Evolutionary conservation across 2,113 vertebrate genomes (phyloP).

Genomic region (Malurus cyaneus): DNA sequence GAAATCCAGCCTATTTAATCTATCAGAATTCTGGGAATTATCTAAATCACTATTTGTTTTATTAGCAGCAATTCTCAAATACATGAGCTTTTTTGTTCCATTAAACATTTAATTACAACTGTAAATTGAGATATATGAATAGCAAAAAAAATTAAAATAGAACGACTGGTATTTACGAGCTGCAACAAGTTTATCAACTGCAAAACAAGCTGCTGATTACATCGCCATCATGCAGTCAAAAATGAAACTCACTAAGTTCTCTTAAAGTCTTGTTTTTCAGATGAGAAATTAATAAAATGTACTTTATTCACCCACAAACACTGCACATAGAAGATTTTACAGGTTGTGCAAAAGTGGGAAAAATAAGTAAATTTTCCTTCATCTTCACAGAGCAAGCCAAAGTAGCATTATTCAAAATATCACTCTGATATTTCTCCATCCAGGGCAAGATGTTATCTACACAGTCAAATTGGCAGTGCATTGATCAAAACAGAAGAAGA

Average conservation of each 20-base stretch:
- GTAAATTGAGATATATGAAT: not conserved
- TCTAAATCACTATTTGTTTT: not conserved
- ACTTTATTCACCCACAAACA: not conserved
- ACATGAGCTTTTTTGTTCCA: not conserved
- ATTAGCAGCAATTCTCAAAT: not conserved
- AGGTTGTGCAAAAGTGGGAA: not conserved
- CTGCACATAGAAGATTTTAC: not conserved
- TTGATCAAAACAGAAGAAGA: not conserved
- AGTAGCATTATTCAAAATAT: not conserved
- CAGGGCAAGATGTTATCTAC: not conserved
- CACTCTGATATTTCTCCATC: not conserved
- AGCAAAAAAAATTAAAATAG: not conserved
- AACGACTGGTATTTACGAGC: not conserved
- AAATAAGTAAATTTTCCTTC: not conserved
- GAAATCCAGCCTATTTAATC: not conserved
- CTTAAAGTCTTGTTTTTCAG: not conserved
- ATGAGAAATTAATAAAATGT: not conserved
- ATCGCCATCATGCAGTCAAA: not conserved
- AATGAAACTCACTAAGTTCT: not conserved
- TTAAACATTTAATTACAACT: conserved; percentile 15
- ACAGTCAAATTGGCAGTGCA: not conserved
- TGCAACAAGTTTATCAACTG: not conserved
- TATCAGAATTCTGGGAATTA: not conserved
- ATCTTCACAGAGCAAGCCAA: not conserved
- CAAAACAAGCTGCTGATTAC: not conserved